These are phyloP conservation scores for Danio jaintianensis DNA, from an alignment of 2,797 vertebrate species.

Conservation along the genomic window DNA sequence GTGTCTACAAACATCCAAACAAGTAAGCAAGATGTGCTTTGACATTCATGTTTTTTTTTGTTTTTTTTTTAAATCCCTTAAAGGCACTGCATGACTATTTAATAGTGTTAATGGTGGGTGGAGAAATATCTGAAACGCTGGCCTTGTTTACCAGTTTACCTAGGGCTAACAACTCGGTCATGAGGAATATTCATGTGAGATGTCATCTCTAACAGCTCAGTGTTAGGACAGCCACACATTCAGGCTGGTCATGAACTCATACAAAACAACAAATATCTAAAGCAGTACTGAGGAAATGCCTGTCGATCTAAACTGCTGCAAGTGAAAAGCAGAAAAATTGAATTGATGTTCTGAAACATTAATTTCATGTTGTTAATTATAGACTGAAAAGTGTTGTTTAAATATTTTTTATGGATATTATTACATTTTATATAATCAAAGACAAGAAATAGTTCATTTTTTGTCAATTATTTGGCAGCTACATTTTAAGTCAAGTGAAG, in stretches of 20 bases:
- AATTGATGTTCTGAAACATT: too few relatives aligned
- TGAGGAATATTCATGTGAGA: slow-evolving; percentile 69
- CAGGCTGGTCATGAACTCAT: slow-evolving; percentile 17
- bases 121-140: slow-evolving; percentile 59
- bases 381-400: too few relatives aligned
- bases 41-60: slow-evolving; percentile 28
- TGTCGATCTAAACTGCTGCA: background rate
- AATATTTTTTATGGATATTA: too few relatives aligned
- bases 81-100: slow-evolving; percentile 66
- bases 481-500: too few relatives aligned
- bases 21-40: slow-evolving; percentile 27
- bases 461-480: too few relatives aligned
- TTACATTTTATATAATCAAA: too few relatives aligned
- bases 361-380: too few relatives aligned
- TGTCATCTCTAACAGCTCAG: slow-evolving; percentile 1
- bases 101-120: slow-evolving; percentile 44
- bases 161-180: slow-evolving; percentile 66
- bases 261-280: slow-evolving; percentile 13
- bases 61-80: too few relatives aligned
- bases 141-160: slow-evolving; percentile 73
- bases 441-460: too few relatives aligned
- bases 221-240: slow-evolving; percentile 41
- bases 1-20: background rate
- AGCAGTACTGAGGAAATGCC: background rate
- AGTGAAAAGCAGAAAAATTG: background rate